phyloP scores from a whole-genome alignment of 2,888 invertebrate genomes.

The Galeruca laticollis region DNA sequence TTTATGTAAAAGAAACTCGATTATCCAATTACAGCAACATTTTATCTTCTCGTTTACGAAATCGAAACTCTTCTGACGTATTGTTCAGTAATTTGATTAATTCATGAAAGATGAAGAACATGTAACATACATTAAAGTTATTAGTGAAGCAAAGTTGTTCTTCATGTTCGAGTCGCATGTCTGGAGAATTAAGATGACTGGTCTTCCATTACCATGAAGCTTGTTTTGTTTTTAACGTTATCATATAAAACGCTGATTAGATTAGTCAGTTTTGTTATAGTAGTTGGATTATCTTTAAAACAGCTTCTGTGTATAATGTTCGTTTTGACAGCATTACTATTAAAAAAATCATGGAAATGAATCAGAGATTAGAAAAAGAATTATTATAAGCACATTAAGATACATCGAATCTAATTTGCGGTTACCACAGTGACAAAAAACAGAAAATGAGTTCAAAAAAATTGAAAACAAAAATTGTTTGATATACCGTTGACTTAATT shows the following conservation, averaged over 20 bases:
- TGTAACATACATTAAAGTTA: conserved; percentile 44
- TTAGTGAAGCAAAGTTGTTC: conserved; percentile 39
- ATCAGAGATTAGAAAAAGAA: background rate
- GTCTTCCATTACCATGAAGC: conserved; percentile 27
- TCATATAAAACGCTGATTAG: conserved; percentile 21
- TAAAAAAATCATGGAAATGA: background rate
- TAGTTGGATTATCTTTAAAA: conserved; percentile 14
- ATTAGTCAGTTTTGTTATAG: conserved; percentile 22
- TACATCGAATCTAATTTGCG: too few species aligned
- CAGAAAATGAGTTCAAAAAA: too few species aligned
- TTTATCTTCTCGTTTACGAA: conserved; percentile 29
- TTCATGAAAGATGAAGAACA: conserved; percentile 48
- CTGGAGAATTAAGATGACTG: conserved; percentile 31
- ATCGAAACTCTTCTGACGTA: conserved; percentile 39
- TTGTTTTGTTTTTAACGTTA: conserved; percentile 16
- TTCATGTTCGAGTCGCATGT: conserved; percentile 32
- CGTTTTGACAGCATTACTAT: conserved; percentile 26
- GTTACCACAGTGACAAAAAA: too few species aligned
- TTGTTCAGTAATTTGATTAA: conserved; percentile 49
- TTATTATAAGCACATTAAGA: background rate
- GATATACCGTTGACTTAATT: too few species aligned
- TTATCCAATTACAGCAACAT: conserved; percentile 47
- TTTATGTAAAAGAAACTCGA: conserved; percentile 39
- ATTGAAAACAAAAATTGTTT: too few species aligned
- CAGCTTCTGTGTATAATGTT: conserved; percentile 27